Evolutionary conservation across 2,797 vertebrate species (phyloP).

Genomic region (Halcyon chelicuti): DNA sequence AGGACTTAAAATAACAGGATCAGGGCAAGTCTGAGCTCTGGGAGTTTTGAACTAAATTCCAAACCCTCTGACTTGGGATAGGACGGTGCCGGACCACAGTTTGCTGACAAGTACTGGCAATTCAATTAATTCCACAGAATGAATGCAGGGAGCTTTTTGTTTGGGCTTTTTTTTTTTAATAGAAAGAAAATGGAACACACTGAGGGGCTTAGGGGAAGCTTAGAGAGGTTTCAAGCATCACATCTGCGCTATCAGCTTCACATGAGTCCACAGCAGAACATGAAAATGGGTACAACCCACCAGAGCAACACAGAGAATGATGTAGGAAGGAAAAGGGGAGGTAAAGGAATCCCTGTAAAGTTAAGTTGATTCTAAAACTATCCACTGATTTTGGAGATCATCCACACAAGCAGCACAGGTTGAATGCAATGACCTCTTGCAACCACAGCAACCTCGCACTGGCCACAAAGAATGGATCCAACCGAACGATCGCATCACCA

Average conservation of each 20-base stretch:
- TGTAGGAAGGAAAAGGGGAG: not conserved
- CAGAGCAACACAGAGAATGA: not conserved
- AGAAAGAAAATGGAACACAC: not conserved
- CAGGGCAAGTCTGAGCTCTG: not conserved
- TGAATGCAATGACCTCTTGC: not conserved
- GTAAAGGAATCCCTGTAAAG: not conserved
- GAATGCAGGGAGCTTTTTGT: not conserved
- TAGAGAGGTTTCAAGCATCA: not conserved
- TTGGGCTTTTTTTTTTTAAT: not conserved
- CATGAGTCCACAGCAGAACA: not conserved
- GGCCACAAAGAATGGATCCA: not conserved
- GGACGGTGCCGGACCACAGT: not conserved
- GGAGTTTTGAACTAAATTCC: not conserved
- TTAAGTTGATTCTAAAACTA: not conserved
- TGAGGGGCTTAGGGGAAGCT: not conserved
- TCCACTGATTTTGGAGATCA: not conserved
- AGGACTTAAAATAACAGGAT: not conserved
- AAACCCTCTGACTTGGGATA: not conserved
- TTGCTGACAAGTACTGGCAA: not conserved
- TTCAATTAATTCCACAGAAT: not conserved
- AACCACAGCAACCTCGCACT: not conserved
- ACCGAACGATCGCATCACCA: not conserved
- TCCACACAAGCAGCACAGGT: not conserved
- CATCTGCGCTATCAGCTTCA: not conserved
- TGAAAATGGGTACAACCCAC: not conserved